A percentile compares a stretch with the other conserved stretches of the same genome.
These are phyloP conservation scores for Branchellion lobata DNA, from an alignment of 2,888 invertebrate genomes.

Conservation along the genomic window DNA sequence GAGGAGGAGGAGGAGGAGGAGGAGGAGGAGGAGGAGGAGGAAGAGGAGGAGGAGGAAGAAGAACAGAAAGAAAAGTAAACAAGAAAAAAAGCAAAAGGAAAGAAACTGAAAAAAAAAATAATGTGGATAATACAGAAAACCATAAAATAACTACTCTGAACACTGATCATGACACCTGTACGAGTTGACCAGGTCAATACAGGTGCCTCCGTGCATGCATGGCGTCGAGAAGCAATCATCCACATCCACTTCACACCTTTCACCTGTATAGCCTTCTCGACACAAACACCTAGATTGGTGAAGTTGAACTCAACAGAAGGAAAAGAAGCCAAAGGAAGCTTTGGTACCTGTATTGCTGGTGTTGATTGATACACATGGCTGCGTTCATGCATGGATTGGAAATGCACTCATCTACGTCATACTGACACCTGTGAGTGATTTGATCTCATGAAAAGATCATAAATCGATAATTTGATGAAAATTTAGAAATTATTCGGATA, in stretches of 20 bases:
- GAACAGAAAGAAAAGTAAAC: too few species aligned
- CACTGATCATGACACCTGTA: too few species aligned
- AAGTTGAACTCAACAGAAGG: constrained; percentile 57
- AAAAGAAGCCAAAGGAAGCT: too few species aligned
- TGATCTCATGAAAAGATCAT: too few species aligned
- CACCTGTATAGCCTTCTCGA: constrained; percentile 40
- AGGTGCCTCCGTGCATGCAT: constrained; percentile 58
- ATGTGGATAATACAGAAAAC: too few species aligned
- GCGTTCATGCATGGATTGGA: constrained; percentile 54
- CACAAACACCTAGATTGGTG: constrained; percentile 29
- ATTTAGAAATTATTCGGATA: constrained; percentile 5
- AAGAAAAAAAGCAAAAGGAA: background rate
- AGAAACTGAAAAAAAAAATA: too few species aligned
- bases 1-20: too few species aligned
- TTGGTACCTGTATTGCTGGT: constrained; percentile 28
- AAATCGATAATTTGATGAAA: too few species aligned
- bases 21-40: too few species aligned
- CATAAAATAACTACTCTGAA: too few species aligned
- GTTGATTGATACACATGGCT: constrained; percentile 47
- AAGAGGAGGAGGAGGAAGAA: too few species aligned
- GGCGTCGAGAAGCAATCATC: constrained; percentile 72
- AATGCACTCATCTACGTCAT: constrained; percentile 53
- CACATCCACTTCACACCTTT: constrained; percentile 69
- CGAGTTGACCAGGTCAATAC: constrained; percentile 60
- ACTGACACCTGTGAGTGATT: constrained; percentile 52